Evolutionary conservation across 2,888 invertebrate genomes (phyloP), one percentile per base, ranked within the genome.

Genomic region (Napeogenes sylphis): DNA sequence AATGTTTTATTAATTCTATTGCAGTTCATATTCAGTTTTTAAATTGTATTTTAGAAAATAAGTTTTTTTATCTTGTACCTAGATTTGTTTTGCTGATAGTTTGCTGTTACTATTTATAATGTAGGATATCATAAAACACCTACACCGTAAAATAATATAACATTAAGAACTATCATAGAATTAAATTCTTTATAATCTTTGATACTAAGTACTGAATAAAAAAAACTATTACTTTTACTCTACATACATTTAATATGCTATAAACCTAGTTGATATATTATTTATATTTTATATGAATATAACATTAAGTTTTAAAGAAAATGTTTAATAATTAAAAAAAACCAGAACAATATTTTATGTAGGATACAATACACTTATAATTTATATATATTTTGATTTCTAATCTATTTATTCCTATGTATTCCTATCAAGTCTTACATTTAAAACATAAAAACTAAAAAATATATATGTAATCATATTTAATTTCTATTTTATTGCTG

Each of bases 401-500:
- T 21, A 21, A 0, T 21, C 21, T 21, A 21, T 21, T 21, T 21
- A 21, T 21, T n/a, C n/a, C 0, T 21, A 1, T 21, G 21, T 21
- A 21, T 21, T 21, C 21, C 21, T 21, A 21, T 21, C 21, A 21
- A 21, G 21, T 21, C 21, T 1, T 21, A 38, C 4, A n/a, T 55
- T 33, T 47, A 58, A 21, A 14, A 13, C 13, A 35, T 54, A 54
- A 42, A 45, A 45, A 59, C 3, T 42, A 55, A 45, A 12, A 32
- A 14, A n/a, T 35, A 47, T 45, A 1, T 14, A 56, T 35, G 14
- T 13, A 10, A 54, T 45, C 56, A 14, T 56, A 61, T 56, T 45
- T 12, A 53, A 13, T 53, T 42, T 12, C 6, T 14, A 57, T 42
- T 42, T 10, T 10, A 6, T 10, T 42, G 42, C 54, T 66, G 61